Evolutionary conservation across 2,888 invertebrate genomes (phyloP), one percentile per base, ranked within the genome.

Genomic region (Azorinus chamasolen): DNA sequence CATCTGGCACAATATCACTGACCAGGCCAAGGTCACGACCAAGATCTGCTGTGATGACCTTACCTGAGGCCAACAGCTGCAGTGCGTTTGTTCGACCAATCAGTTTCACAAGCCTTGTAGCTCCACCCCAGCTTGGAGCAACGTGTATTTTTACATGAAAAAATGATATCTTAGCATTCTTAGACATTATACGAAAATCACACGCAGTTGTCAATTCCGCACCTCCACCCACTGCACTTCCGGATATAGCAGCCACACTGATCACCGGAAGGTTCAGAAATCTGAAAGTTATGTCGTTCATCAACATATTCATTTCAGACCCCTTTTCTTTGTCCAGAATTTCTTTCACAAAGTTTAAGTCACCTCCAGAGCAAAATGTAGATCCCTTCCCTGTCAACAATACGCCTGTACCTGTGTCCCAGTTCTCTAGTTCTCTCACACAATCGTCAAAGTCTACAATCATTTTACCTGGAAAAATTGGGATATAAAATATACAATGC

Each of bases 301-400:
- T 94, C 32, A 93, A 91, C 5, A 83, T 79, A 22, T 93, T 88
- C 94, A 95, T 94, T 24, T 84, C 91, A 0, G 94, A 94, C 53
- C 89, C 89, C 3, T 91, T 83, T 37, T 78, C 78, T 12, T 79
- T 81, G 10, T 93, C 92, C 50, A 63, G 16, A 20, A 53, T 14
- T 22, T 69, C 45, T 14, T 87, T 87, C 1, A 94, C 93, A 41
- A 93, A 92, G 16, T 91, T 89, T 14, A 94, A 87, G 86, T 94
- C 94, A 3, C 94, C 94, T 12, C 95, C 95, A 1, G 94, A 94
- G 86, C 94, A 94, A 85, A 95, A 95, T n/a, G 91, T 92, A 10
- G 91, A 89, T 3, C 91, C 93, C 1, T 89, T 87, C 0, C 94
- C 94, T 68, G 91, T 87, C 4, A 95, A 63, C 16, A 95, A 87